phyloP scores from a whole-genome alignment of 2,113 vertebrate genomes.

The Tachycineta bicolor region DNA sequence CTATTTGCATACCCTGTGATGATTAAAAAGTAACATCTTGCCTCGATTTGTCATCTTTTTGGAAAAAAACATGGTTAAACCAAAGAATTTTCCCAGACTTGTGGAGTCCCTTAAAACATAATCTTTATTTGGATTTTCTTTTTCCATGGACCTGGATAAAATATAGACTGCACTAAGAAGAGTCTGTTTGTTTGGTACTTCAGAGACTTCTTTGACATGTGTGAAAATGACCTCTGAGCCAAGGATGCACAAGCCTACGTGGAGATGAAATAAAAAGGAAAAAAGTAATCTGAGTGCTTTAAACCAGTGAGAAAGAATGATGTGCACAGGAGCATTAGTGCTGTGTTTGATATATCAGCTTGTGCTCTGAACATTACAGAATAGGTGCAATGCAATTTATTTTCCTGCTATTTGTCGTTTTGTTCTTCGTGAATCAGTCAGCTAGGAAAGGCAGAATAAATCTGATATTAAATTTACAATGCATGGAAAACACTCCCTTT shows the following conservation, averaged over 20 bases:
- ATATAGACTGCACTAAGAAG: not conserved
- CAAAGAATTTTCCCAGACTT: not conserved
- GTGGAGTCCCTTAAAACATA: not conserved
- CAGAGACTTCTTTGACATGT: not conserved
- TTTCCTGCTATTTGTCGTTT: not conserved
- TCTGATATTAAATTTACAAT: not conserved
- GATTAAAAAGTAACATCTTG: not conserved
- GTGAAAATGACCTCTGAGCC: constrained; percentile 25
- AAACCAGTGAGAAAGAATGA: not conserved
- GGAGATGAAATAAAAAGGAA: not conserved
- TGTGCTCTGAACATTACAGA: not conserved
- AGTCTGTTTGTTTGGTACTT: constrained; percentile 19
- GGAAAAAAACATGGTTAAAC: not conserved
- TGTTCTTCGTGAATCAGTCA: not conserved
- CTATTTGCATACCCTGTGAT: not conserved
- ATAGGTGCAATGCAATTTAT: not conserved
- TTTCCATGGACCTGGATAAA: not conserved
- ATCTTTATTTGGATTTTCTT: constrained; percentile 3
- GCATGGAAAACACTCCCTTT: not conserved
- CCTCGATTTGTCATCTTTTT: not conserved
- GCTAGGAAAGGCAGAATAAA: not conserved
- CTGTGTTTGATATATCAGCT: not conserved
- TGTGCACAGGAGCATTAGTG: not conserved
- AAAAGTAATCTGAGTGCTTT: not conserved
- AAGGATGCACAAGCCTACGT: not conserved